These are phyloP conservation scores for Planiliza haematocheilus DNA, from an alignment of 2,113 vertebrate species.

Conservation along the genomic window DNA sequence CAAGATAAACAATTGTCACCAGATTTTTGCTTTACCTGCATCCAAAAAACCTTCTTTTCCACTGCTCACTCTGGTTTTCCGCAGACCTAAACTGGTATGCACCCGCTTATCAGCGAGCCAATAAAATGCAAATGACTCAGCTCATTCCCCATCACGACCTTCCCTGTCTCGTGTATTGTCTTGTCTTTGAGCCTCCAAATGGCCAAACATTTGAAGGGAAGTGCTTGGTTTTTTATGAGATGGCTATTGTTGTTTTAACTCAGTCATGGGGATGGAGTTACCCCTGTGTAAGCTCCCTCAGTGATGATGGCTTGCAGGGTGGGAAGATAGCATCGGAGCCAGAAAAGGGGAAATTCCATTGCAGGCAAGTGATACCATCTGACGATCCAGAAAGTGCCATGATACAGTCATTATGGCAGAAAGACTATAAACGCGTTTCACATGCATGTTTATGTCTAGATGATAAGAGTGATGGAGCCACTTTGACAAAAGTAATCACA, in stretches of 20 bases:
- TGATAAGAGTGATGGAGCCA: slow-evolving; percentile 16
- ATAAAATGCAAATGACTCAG: slow-evolving; percentile 61
- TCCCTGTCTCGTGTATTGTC: slow-evolving; percentile 54
- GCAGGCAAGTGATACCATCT: slow-evolving; percentile 59
- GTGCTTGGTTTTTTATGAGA: slow-evolving; percentile 61
- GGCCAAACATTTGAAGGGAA: slow-evolving; percentile 71
- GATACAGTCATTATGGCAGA: slow-evolving; percentile 37
- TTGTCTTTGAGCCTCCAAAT: slow-evolving; percentile 63
- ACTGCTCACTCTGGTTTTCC: slow-evolving; percentile 16
- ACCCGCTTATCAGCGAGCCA: slow-evolving; percentile 46
- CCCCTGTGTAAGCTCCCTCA: slow-evolving; percentile 49
- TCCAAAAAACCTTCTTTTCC: slow-evolving; percentile 11
- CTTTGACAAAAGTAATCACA: slow-evolving; percentile 12
- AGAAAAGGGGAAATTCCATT: slow-evolving; percentile 54
- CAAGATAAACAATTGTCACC: slow-evolving; percentile 50
- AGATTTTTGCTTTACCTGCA: slow-evolving; percentile 21
- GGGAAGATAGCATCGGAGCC: slow-evolving; percentile 60
- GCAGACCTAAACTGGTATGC: slow-evolving; percentile 35
- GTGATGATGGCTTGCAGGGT: slow-evolving; percentile 42
- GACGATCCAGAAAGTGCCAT: slow-evolving; percentile 33
- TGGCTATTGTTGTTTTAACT: slow-evolving; percentile 80
- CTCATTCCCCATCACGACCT: slow-evolving; percentile 21
- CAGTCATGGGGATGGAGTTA: slow-evolving; percentile 77
- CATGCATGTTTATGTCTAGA: slow-evolving; percentile 23
- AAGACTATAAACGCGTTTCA: slow-evolving; percentile 6